Evolutionary conservation across 2,888 invertebrate genomes (phyloP).

Genomic region (Chrysodeixis includens): DNA sequence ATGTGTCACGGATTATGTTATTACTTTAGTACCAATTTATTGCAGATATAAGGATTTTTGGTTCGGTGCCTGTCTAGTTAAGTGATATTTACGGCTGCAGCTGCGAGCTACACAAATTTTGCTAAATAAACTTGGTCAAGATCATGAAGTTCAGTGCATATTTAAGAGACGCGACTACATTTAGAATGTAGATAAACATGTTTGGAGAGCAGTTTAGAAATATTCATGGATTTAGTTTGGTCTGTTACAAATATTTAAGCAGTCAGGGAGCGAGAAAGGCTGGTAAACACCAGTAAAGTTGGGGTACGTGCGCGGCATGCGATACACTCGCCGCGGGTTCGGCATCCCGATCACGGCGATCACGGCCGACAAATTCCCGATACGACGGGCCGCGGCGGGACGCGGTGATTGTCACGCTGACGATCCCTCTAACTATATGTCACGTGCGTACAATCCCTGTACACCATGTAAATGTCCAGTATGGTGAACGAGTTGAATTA

Average conservation of each 20-base stretch:
- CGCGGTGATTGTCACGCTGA: conserved; percentile 66
- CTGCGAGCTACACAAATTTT: conserved; percentile 7
- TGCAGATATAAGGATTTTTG: conserved; percentile 42
- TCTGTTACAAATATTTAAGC: conserved; percentile 49
- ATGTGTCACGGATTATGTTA: conserved; percentile 61
- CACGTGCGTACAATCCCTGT: conserved; percentile 40
- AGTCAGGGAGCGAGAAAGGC: conserved; percentile 46
- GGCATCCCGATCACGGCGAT: conserved; percentile 75
- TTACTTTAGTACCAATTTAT: conserved; percentile 53
- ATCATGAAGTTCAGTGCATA: background rate
- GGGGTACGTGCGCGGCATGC: conserved; percentile 67
- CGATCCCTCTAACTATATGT: conserved; percentile 60
- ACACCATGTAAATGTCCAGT: conserved; percentile 44
- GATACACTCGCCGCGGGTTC: conserved; percentile 41
- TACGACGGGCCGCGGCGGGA: conserved; percentile 63
- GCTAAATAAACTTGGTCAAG: background rate
- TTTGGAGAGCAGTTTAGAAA: conserved; percentile 17
- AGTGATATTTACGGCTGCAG: conserved; percentile 42
- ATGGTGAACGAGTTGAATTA: conserved; percentile 35
- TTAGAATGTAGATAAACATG: background rate
- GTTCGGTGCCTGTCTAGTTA: conserved; percentile 32
- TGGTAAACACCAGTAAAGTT: conserved; percentile 69
- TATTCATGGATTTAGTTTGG: conserved; percentile 32
- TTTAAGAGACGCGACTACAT: background rate
- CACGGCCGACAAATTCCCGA: conserved; percentile 75